A percentile compares a stretch with the other conserved stretches of the same genome.
phyloP scores from a whole-genome alignment of 2,888 invertebrate species.

The Pterostichus madidus region DNA sequence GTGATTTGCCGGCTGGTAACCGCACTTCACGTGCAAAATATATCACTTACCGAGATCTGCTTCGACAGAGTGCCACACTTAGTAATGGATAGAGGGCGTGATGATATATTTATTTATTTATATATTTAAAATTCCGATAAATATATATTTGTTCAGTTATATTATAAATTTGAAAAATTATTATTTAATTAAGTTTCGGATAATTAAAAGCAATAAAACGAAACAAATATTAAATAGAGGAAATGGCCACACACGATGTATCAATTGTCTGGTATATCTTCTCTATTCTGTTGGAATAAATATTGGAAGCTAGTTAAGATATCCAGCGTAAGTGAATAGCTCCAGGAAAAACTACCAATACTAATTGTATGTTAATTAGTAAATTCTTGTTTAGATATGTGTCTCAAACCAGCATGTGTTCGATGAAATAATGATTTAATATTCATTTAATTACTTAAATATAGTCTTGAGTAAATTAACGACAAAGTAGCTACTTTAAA shows the following conservation, averaged over 20 bases:
- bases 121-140: too few relatives aligned
- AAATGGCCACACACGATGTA: conserved; percentile 27
- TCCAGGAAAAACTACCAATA: conserved; percentile 24
- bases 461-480: conserved; percentile 40
- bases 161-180: too few relatives aligned
- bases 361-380: conserved; percentile 60
- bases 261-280: conserved; percentile 3
- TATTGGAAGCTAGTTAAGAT: conserved; percentile 41
- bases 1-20: too few relatives aligned
- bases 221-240: not conserved
- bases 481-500: conserved; percentile 33
- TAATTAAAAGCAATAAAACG: not conserved
- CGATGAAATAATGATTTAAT: conserved; percentile 57
- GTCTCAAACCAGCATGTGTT: conserved; percentile 34
- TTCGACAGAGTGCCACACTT: too few relatives aligned
- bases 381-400: conserved; percentile 34
- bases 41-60: too few relatives aligned
- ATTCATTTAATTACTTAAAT: conserved; percentile 59
- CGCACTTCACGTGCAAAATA: too few relatives aligned
- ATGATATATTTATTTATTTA: too few relatives aligned
- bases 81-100: too few relatives aligned
- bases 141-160: too few relatives aligned
- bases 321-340: conserved; percentile 32
- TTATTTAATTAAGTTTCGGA: not conserved
- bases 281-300: conserved; percentile 11